Base-by-base conservation (phyloP, 1,140 invertebrate species). In the Lanistes nyassanus region DNA sequence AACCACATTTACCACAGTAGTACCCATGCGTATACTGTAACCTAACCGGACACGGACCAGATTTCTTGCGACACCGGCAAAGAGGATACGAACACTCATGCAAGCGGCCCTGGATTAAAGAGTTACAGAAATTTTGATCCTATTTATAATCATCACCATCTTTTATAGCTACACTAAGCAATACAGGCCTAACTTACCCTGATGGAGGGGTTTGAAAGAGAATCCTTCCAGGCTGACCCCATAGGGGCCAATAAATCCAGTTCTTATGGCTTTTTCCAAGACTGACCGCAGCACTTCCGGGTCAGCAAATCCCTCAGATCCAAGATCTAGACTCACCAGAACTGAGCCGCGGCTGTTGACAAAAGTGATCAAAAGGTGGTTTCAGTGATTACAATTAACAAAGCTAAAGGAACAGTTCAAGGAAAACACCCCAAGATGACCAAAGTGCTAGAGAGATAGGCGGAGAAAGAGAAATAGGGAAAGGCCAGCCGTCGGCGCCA, bases 321-420 rank as follows among this genome's bases (percentile, higher is more conserved):
- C 89, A 21, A 92, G 74, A 79, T 92, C 91, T 31, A 87, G 80
- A 6, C 85, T 86, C 36, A 87, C 88, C 67, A 87, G 53, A 13
- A 81, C 36, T 39, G 77, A 79, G 13, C 76, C 79, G n/a, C 55
- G 74, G 29, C 76, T 79, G 74, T 36, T 47, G 42, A 47, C 42
- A 47, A n/a, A n/a, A n/a, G n/a, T n/a, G n/a, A n/a, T n/a, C 53
- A 55, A n/a, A 55, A n/a, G 13, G 13, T 55, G 13, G 13, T 29
- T 64, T 29, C 13, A 13, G 11, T 64, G 60, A 19, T 64, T 19
- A 11, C 19, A 64, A 29, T 29, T 29, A 64, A 64, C 16, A 29
- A 13, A 13, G 31, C 11, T 64, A 29, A 64, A 23, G 29, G 29
- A 66, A 29, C n/a, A 47, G 16, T 31, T 69, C 34, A 19, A 23